Percentiles rank a stretch among this genome's conserved stretches.
phyloP scores from a whole-genome alignment of 1,140 invertebrate species.

The Hypothenemus hampei region DNA sequence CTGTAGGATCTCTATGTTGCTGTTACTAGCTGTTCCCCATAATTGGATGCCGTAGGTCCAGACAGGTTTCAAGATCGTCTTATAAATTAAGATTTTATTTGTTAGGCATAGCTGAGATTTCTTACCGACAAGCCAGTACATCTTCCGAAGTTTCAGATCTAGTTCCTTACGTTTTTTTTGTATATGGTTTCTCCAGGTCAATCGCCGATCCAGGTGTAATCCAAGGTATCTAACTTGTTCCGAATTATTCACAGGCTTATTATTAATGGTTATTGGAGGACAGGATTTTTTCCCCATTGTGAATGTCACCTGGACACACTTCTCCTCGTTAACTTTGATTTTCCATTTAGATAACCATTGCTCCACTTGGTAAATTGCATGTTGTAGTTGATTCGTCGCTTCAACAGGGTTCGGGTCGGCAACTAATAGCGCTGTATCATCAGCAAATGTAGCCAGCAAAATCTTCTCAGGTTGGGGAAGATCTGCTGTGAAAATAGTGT shows the following conservation, averaged over 20 bases:
- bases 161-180: neutral
- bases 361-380: neutral
- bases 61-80: conserved; percentile 1
- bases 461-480: neutral
- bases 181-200: conserved; percentile 5
- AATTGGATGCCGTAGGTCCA: conserved; percentile 7
- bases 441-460: neutral
- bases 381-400: neutral
- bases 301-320: neutral
- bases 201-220: neutral
- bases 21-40: conserved; percentile 1
- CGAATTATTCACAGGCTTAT: neutral
- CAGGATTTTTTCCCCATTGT: neutral
- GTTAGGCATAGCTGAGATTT: neutral
- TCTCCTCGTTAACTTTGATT: neutral
- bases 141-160: neutral
- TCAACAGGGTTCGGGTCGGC: neutral
- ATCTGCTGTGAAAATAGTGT: neutral
- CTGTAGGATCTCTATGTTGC: neutral
- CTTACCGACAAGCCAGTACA: neutral
- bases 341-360: neutral
- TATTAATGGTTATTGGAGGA: conserved; percentile 3
- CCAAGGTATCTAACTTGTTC: neutral
- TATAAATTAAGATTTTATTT: neutral
- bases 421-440: neutral